Evolutionary conservation across 1,140 invertebrate species (phyloP).

Genomic region (Acyrthosiphon pisum): DNA sequence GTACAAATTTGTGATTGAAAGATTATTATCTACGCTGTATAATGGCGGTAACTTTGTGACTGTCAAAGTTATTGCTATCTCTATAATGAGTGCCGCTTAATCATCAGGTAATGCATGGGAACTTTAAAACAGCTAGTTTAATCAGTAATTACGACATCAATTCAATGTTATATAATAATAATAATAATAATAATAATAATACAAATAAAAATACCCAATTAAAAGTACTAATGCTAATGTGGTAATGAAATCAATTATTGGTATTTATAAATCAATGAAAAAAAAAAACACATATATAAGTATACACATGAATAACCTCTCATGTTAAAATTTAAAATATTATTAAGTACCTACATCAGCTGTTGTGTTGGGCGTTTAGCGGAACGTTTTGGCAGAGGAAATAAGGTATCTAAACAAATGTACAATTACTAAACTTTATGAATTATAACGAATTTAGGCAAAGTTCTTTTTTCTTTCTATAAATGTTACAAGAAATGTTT

Average conservation of each 20-base stretch:
- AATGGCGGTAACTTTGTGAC: slow-evolving; percentile 16
- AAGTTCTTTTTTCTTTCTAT: too few species aligned
- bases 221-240: background rate
- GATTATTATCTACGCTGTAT: slow-evolving; percentile 19
- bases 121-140: slow-evolving; percentile 1
- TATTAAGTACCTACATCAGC: too few species aligned
- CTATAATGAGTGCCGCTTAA: slow-evolving; percentile 20
- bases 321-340: background rate
- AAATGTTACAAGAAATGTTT: background rate
- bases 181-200: background rate
- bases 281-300: background rate
- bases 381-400: too few species aligned
- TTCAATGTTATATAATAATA: background rate
- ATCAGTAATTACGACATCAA: background rate
- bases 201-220: background rate
- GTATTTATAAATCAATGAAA: background rate
- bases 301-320: background rate
- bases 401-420: too few species aligned
- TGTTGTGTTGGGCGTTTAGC: too few species aligned
- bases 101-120: background rate
- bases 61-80: slow-evolving; percentile 26
- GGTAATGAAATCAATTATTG: background rate
- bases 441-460: too few species aligned
- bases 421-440: too few species aligned
- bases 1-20: slow-evolving; percentile 48